A percentile compares a stretch with the other conserved stretches of the same genome.
phyloP scores from a whole-genome alignment of 2,888 invertebrate genomes.

The Ophion costatus region DNA sequence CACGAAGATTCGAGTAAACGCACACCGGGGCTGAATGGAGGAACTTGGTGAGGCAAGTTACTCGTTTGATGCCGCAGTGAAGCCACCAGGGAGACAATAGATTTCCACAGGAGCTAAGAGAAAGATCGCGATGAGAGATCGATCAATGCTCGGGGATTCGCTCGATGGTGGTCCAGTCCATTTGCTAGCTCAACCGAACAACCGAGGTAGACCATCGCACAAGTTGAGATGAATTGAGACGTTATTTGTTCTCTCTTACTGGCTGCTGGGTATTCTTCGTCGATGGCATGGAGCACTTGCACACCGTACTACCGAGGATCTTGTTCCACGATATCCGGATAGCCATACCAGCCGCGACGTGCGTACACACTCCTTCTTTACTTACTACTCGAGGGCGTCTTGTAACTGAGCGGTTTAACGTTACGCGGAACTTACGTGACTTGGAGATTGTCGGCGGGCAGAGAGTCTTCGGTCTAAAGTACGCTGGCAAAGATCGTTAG shows the following conservation, averaged over 20 bases:
- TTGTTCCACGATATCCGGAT: constrained; percentile 47
- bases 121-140: constrained; percentile 44
- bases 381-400: constrained; percentile 55
- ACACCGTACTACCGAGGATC: constrained; percentile 41
- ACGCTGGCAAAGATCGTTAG: constrained; percentile 27
- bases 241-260: constrained; percentile 46
- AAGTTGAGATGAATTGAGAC: constrained; percentile 54
- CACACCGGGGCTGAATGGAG: neutral
- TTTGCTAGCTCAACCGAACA: constrained; percentile 20
- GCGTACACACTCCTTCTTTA: constrained; percentile 57
- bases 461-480: constrained; percentile 34
- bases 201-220: constrained; percentile 15
- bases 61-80: neutral
- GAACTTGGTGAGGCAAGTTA: neutral
- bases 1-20: neutral
- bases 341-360: constrained; percentile 9
- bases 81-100: constrained; percentile 19
- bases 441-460: constrained; percentile 40
- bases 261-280: constrained; percentile 24
- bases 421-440: constrained; percentile 62
- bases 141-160: constrained; percentile 48
- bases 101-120: constrained; percentile 35
- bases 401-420: constrained; percentile 52
- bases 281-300: constrained; percentile 10
- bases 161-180: constrained; percentile 43